These are phyloP conservation scores for Anthonomus grandis DNA, from an alignment of 1,140 invertebrate genomes.

Conservation along the genomic window DNA sequence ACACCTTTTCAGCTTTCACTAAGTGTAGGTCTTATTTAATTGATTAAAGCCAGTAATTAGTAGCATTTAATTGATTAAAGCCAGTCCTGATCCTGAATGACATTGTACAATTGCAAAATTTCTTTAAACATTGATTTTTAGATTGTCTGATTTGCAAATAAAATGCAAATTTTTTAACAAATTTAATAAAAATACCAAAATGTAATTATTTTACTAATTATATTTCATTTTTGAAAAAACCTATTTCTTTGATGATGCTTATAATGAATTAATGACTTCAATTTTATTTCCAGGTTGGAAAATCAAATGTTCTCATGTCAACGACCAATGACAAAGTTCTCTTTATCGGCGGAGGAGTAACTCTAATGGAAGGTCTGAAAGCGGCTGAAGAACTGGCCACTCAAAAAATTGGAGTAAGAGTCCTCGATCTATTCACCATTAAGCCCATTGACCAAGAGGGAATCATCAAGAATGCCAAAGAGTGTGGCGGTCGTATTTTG, in stretches of 20 bases:
- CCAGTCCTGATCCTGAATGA: no score
- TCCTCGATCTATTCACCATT: conserved; percentile 93
- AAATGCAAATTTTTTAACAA: no score
- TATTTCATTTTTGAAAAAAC: not conserved
- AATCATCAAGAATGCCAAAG: conserved; percentile 74
- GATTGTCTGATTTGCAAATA: no score
- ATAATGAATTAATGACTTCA: no score
- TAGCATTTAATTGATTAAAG: no score
- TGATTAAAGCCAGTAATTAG: no score
- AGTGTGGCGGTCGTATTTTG: conserved; percentile 77
- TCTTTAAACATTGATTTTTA: no score
- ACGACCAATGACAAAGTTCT: conserved; percentile 74
- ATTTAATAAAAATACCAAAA: not conserved
- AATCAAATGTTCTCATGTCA: conserved; percentile 74
- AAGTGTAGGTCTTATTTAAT: no score
- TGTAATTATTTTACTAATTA: not conserved
- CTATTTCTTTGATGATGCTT: not conserved
- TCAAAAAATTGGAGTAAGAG: conserved; percentile 66
- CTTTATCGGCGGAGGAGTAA: conserved; percentile 89
- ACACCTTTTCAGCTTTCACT: no score
- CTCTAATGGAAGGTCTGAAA: conserved; percentile 83
- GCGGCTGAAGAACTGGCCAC: conserved; percentile 77
- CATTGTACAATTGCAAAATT: no score
- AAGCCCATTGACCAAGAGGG: conserved; percentile 87
- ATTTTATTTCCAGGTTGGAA: conserved; percentile 62